phyloP scores from a whole-genome alignment of 1,140 invertebrate species.

The Pantala flavescens region DNA sequence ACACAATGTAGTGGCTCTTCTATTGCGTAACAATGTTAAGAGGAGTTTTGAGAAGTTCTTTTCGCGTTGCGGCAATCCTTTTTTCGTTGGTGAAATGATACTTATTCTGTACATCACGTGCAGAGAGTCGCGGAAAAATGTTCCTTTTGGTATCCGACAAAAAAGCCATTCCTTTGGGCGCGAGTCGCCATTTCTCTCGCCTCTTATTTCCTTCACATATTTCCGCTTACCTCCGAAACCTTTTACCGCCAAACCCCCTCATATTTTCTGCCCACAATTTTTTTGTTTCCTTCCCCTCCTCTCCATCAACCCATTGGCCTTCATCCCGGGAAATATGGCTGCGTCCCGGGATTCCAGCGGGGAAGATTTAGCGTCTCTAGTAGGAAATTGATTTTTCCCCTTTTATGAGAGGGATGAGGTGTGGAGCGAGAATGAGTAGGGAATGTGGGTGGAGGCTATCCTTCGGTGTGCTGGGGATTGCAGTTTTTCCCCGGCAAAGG shows the following conservation, averaged over 20 bases:
- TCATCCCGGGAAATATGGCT: background rate
- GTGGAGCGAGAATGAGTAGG: background rate
- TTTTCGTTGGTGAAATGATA: no score
- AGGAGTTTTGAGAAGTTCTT: no score
- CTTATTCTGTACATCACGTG: no score
- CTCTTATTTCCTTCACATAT: background rate
- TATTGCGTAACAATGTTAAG: no score
- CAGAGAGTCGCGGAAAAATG: no score
- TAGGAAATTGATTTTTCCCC: conserved; percentile 9
- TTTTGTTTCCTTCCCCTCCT: background rate
- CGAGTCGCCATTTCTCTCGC: background rate
- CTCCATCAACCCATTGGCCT: background rate
- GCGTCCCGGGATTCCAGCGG: background rate
- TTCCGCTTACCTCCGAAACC: background rate
- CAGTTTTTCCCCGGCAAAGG: conserved; percentile 5
- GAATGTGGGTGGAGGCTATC: background rate
- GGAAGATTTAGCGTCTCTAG: background rate
- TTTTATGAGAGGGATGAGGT: background rate
- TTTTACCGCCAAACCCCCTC: background rate
- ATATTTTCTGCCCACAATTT: background rate
- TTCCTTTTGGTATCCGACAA: no score
- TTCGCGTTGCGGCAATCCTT: no score
- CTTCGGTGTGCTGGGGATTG: background rate
- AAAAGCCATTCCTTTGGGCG: no score
- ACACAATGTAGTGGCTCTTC: no score